phyloP scores from a whole-genome alignment of 2,113 vertebrate genomes.

The Meleagris gallopavo region DNA sequence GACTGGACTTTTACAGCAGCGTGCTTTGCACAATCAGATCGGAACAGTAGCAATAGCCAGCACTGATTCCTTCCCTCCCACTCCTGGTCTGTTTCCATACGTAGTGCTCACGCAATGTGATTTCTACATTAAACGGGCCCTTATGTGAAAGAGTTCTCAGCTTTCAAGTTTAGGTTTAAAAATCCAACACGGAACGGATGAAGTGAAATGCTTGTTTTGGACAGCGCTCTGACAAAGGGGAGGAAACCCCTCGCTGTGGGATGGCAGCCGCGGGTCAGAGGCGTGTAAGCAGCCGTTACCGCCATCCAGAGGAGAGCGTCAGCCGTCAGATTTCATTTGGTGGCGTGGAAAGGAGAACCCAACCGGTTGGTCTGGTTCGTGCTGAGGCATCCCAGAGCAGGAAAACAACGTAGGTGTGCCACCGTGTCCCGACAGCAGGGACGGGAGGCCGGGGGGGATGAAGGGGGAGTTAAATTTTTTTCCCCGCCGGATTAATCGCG shows the following conservation, averaged over 20 bases:
- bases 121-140: conserved; percentile 62
- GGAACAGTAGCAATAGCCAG: conserved; percentile 39
- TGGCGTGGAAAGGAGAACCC: conserved; percentile 9
- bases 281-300: conserved; percentile 74
- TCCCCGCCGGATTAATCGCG: too few species aligned
- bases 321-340: conserved; percentile 37
- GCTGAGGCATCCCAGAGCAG: conserved; percentile 33
- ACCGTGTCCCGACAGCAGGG: too few species aligned
- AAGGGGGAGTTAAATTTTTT: too few species aligned
- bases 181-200: conserved; percentile 18
- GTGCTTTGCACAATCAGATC: conserved; percentile 4
- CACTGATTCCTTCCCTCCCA: conserved; percentile 19
- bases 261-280: conserved; percentile 52
- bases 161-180: conserved; percentile 37
- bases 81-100: conserved; percentile 39
- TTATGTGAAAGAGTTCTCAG: conserved; percentile 17
- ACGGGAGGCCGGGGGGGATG: too few species aligned
- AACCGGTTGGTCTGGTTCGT: conserved; percentile 13
- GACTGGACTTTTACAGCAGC: conserved; percentile 39
- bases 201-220: conserved; percentile 73
- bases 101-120: background rate
- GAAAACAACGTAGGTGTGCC: background rate
- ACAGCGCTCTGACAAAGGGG: conserved; percentile 59
- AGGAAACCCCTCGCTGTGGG: conserved; percentile 66
- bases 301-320: conserved; percentile 81